A percentile compares a stretch with the other conserved stretches of the same genome.
Evolutionary conservation across 1,140 invertebrate species (phyloP).

Genomic region (Spodoptera litura): DNA sequence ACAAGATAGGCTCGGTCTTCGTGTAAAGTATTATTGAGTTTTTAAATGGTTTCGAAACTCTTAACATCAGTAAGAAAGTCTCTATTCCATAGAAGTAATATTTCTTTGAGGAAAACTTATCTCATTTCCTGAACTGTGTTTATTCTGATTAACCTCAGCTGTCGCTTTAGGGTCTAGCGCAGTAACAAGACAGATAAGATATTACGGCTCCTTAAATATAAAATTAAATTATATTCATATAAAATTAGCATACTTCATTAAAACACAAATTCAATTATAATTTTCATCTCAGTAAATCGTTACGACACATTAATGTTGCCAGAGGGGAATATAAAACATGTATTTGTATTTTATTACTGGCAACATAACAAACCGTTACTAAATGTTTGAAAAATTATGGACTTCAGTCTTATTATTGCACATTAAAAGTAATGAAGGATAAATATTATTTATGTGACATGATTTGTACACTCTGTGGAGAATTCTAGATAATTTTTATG

Average conservation of each 20-base stretch:
- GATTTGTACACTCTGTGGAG: neutral
- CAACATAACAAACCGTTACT: slow-evolving; percentile 35
- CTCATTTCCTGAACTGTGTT: no score
- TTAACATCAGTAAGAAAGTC: no score
- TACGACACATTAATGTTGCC: neutral
- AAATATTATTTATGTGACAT: neutral
- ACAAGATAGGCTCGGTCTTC: no score
- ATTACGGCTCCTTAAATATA: no score
- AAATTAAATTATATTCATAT: no score
- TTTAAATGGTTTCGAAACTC: no score
- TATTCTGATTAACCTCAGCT: no score
- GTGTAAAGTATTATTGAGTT: no score
- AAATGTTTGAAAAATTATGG: slow-evolving; percentile 14
- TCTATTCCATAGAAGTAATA: no score
- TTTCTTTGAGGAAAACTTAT: no score
- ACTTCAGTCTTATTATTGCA: slow-evolving; percentile 16
- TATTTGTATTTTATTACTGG: slow-evolving; percentile 9
- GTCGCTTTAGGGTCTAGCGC: no score
- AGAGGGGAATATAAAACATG: slow-evolving; percentile 11
- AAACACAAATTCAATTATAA: slow-evolving; percentile 37
- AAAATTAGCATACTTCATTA: slow-evolving; percentile 2
- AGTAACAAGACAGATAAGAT: no score
- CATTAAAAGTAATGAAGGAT: slow-evolving; percentile 3
- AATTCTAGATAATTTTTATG: neutral
- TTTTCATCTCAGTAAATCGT: slow-evolving; percentile 27